Percentiles rank a stretch among this genome's conserved stretches.
phyloP scores from a whole-genome alignment of 2,888 invertebrate species.

The Drosophila fungiperda region DNA sequence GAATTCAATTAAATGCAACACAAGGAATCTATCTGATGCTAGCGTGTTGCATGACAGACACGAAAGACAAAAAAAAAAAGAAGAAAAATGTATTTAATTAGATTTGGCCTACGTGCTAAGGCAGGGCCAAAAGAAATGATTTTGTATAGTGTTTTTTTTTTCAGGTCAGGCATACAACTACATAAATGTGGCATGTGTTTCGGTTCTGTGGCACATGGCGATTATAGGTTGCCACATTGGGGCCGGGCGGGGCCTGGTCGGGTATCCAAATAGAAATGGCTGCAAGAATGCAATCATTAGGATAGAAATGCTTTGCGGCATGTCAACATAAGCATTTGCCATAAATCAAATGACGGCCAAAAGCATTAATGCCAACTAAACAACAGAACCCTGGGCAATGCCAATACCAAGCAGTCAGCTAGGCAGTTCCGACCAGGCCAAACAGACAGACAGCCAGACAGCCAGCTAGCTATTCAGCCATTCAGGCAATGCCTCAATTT shows the following conservation, averaged over 20 bases:
- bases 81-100: constrained; percentile 38
- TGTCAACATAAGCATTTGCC: constrained; percentile 75
- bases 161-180: constrained; percentile 54
- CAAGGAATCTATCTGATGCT: constrained; percentile 35
- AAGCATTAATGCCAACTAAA: constrained; percentile 46
- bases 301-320: constrained; percentile 65
- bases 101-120: constrained; percentile 32
- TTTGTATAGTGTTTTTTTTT: constrained; percentile 32
- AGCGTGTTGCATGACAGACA: constrained; percentile 48
- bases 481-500: constrained; percentile 65
- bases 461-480: constrained; percentile 9
- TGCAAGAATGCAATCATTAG: constrained; percentile 66
- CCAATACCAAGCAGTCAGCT: constrained; percentile 29
- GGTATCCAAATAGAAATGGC: constrained; percentile 44
- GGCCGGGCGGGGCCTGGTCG: neutral
- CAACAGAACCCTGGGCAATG: constrained; percentile 23
- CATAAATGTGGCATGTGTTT: constrained; percentile 32
- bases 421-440: constrained; percentile 6
- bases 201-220: constrained; percentile 39
- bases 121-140: constrained; percentile 24
- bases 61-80: constrained; percentile 9
- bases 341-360: constrained; percentile 71
- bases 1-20: constrained; percentile 45
- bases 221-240: constrained; percentile 39
- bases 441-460: neutral